A percentile compares a stretch with the other conserved stretches of the same genome.
Conservation (phyloP, 1,140 invertebrate genomes). For the Cydia fagiglandana region DNA sequence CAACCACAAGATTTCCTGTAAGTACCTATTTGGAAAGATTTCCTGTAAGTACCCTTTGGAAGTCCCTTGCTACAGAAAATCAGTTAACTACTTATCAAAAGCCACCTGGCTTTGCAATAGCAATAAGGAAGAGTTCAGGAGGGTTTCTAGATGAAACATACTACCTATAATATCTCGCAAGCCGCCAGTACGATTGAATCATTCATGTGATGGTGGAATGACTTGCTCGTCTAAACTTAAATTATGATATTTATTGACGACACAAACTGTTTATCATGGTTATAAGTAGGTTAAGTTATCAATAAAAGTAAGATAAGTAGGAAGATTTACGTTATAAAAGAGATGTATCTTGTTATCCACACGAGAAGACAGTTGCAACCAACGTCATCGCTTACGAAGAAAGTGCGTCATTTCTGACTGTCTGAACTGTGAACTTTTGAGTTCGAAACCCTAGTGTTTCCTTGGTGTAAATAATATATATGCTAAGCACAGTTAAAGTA, state of each 20-base stretch:
- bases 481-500: neutral
- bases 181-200: neutral
- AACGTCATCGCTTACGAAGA: conserved; percentile 3
- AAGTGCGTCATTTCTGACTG: conserved; percentile 7
- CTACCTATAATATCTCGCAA: too few relatives aligned
- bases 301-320: conserved; percentile 11
- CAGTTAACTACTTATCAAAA: too few relatives aligned
- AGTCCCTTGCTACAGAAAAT: too few relatives aligned
- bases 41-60: too few relatives aligned
- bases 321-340: neutral
- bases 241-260: conserved; percentile 6
- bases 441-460: conserved; percentile 1
- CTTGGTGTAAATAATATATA: neutral
- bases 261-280: neutral
- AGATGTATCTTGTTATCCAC: neutral
- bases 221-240: neutral
- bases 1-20: too few relatives aligned
- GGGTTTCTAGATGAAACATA: too few relatives aligned
- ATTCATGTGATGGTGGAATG: neutral
- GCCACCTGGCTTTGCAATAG: too few relatives aligned
- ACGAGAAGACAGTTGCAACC: neutral
- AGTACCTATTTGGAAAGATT: too few relatives aligned
- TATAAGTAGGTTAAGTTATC: conserved; percentile 11
- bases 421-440: neutral
- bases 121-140: too few relatives aligned